Conservation (phyloP, 2,113 vertebrate species). For the Nymphicus hollandicus region DNA sequence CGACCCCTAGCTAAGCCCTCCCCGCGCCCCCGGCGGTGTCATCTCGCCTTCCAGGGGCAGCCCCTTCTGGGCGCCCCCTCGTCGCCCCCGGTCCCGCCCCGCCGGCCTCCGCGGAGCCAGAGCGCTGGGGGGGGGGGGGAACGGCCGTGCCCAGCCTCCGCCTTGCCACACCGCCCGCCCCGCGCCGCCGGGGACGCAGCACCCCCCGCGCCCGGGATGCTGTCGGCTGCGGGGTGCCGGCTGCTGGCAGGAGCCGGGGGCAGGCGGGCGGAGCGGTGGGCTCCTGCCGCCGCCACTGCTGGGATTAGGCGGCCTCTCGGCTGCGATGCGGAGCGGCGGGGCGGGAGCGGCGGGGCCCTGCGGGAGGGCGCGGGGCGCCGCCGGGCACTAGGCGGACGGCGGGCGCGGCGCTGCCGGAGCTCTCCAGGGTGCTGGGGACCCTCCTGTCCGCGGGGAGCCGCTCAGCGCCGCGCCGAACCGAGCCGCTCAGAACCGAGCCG, state of each 20-base stretch:
- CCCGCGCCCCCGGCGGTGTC: background rate
- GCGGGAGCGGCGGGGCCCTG: background rate
- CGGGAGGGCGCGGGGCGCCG: background rate
- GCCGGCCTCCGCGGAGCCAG: background rate
- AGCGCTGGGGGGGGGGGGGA: background rate
- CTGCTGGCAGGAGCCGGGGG: background rate
- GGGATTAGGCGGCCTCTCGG: background rate
- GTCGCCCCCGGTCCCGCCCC: background rate
- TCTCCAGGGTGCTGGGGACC: constrained; percentile 63
- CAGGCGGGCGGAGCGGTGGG: background rate
- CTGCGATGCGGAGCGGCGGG: background rate
- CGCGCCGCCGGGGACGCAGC: background rate
- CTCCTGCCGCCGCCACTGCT: background rate
- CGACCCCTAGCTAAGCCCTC: background rate
- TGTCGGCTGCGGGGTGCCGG: background rate
- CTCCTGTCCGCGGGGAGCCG: background rate
- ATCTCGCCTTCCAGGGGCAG: background rate
- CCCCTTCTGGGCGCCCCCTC: background rate
- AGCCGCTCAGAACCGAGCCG: background rate
- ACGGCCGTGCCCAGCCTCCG: background rate
- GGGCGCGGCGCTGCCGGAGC: constrained; percentile 27
- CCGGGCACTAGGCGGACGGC: background rate
- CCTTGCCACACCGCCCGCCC: background rate
- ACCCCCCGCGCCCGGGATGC: background rate
- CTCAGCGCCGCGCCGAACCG: background rate